Evolutionary conservation across 2,888 invertebrate species (phyloP).

Genomic region (Dicranocentrus wangi): DNA sequence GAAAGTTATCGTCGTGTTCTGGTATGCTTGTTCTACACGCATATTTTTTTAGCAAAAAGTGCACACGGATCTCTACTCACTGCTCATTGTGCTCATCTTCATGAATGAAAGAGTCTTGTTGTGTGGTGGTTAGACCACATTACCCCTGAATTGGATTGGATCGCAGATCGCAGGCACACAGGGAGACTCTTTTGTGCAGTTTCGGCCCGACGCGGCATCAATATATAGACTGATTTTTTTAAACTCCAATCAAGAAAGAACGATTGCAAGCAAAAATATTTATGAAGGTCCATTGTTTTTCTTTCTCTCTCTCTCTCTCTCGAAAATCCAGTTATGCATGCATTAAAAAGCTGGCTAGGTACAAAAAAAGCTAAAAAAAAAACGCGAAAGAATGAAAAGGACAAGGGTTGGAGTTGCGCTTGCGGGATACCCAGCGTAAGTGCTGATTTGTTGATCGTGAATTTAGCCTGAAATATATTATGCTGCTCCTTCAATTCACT

Average conservation of each 20-base stretch:
- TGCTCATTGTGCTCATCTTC: too few species aligned
- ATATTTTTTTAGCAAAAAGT: not conserved
- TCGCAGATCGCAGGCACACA: too few species aligned
- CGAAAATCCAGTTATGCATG: constrained; percentile 46
- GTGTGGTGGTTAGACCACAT: not conserved
- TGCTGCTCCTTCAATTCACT: not conserved
- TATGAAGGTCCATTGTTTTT: constrained; percentile 30
- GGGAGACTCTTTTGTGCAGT: too few species aligned
- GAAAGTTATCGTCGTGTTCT: too few species aligned
- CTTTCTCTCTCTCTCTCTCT: constrained; percentile 5
- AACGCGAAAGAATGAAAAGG: not conserved
- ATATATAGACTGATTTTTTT: constrained; percentile 5
- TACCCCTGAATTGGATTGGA: constrained; percentile 8
- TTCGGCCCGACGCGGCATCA: constrained; percentile 4
- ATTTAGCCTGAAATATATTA: not conserved
- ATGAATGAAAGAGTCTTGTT: not conserved
- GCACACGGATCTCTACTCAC: constrained; percentile 6
- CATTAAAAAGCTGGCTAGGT: constrained; percentile 22
- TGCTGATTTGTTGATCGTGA: constrained; percentile 11
- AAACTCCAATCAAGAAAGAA: too few species aligned
- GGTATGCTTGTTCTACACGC: not conserved
- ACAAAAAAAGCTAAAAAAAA: constrained; percentile 4
- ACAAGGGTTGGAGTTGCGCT: constrained; percentile 3
- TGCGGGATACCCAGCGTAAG: not conserved
- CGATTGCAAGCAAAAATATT: constrained; percentile 17